Base-by-base conservation (phyloP, 1,140 invertebrate genomes). In the Pollicipes pollicipes region DNA sequence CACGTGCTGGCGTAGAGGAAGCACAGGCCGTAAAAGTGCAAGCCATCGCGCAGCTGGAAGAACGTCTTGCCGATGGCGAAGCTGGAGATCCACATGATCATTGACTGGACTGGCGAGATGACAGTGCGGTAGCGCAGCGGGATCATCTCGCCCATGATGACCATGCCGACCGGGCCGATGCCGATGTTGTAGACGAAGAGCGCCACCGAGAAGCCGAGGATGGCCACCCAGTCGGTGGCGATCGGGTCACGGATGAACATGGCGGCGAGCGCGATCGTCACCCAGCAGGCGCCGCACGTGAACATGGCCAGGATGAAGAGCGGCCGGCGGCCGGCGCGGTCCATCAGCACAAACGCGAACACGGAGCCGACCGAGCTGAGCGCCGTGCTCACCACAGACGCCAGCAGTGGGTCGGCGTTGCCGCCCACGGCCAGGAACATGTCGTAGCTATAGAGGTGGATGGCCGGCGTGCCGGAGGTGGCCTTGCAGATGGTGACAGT, bases 111-210 rank as follows among this genome's bases (percentile, higher is more conserved):
- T 21, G 64, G 64, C 64, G 64, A 66, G 8, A 66, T 66, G 64
- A 66, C 26, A 10, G 64, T 66, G 10, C 64, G 64, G 28, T 66
- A 66, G n/a, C 28, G 64, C 3, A 66, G n/a, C 27, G 64, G 64
- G 64, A 66, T 66, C 64, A 66, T 29, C 64, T 66, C 64, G n/a
- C 64, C 64, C 64, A 66, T 66, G 64, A 66, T 66, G n/a, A 27
- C n/a, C 64, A 66, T 66, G 64, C 64, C 64, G 27, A 66, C 64
- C n/a, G 64, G 64, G 28, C 64, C 64, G 28, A 66, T 66, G 28
- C 64, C 64, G 64, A 66, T 66, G 28, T 66, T 66, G 64, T 66
- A 66, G 64, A 66, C 64, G 27, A 66, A 66, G 24, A 66, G 64
- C 64, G 64, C 64, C 64, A 66, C 64, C 6, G 64, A 66, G 64